A percentile compares a stretch with the other conserved stretches of the same genome.
phyloP scores from a whole-genome alignment of 2,797 vertebrate genomes.

The Crocodylus rhombifer region DNA sequence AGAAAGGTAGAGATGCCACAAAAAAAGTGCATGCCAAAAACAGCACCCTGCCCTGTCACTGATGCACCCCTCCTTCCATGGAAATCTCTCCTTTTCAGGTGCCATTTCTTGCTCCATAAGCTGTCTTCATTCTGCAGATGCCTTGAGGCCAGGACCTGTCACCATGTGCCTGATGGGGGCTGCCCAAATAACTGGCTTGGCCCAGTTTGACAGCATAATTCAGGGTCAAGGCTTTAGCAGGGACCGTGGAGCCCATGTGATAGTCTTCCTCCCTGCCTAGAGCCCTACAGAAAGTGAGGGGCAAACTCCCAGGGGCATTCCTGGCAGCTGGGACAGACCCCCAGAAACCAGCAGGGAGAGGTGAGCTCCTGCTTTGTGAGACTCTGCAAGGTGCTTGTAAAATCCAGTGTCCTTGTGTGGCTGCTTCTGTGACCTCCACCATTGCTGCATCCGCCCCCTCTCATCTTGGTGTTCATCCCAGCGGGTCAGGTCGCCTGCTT shows the following conservation, averaged over 20 bases:
- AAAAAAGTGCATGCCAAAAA: background rate
- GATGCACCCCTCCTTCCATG: background rate
- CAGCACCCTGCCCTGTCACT: background rate
- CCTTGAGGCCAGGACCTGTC: background rate
- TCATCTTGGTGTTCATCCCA: background rate
- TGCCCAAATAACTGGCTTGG: background rate
- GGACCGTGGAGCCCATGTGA: background rate
- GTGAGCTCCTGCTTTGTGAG: background rate
- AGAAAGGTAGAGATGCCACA: background rate
- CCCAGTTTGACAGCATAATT: background rate
- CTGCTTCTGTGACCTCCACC: too few relatives aligned
- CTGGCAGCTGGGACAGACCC: background rate
- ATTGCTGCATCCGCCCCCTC: background rate
- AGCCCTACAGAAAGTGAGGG: too few relatives aligned
- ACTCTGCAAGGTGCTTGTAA: background rate
- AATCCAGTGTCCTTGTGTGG: background rate
- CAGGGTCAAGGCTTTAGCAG: background rate
- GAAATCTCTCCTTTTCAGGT: background rate
- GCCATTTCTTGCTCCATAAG: background rate
- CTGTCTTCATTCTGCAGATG: background rate
- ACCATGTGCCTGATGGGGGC: background rate
- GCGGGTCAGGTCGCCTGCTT: background rate
- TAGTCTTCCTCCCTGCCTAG: background rate
- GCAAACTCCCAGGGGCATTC: background rate
- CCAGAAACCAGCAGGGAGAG: background rate